phyloP scores from a whole-genome alignment of 2,113 vertebrate genomes.

The Larimichthys polyactis region DNA sequence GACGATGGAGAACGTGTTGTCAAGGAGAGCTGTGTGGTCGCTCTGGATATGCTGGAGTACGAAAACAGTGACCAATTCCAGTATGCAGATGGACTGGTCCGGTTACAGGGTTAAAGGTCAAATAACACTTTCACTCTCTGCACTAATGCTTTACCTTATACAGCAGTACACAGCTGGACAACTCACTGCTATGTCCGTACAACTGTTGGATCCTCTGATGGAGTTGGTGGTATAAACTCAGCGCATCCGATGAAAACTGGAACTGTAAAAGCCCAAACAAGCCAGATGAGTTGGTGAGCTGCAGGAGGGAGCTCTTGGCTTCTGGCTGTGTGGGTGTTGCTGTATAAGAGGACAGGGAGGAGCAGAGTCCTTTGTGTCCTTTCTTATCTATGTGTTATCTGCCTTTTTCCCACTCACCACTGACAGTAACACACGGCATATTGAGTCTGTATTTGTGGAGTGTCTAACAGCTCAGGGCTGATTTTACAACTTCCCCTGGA shows the following conservation, averaged over 20 bases:
- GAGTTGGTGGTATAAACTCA: not conserved
- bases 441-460: not conserved
- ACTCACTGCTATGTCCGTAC: not conserved
- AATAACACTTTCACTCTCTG: not conserved
- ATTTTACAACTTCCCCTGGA: not conserved
- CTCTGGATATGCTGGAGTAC: slow-evolving; percentile 92
- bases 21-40: slow-evolving; percentile 96
- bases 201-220: not conserved
- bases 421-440: not conserved
- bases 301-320: not conserved
- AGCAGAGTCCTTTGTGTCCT: not conserved
- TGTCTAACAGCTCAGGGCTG: not conserved
- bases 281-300: not conserved
- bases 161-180: not conserved
- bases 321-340: not conserved
- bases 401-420: not conserved
- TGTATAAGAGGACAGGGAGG: not conserved
- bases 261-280: not conserved
- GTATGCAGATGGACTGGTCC: slow-evolving; percentile 89
- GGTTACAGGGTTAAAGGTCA: slow-evolving; percentile 63
- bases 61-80: slow-evolving; percentile 89
- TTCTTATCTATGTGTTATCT: no score
- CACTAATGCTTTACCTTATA: not conserved
- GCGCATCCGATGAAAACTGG: not conserved
- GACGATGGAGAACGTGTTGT: slow-evolving; percentile 89